Percentiles rank a stretch among this genome's conserved stretches.
Evolutionary conservation across 2,888 invertebrate species (phyloP).

Genomic region (Pasiphila rectangulata): DNA sequence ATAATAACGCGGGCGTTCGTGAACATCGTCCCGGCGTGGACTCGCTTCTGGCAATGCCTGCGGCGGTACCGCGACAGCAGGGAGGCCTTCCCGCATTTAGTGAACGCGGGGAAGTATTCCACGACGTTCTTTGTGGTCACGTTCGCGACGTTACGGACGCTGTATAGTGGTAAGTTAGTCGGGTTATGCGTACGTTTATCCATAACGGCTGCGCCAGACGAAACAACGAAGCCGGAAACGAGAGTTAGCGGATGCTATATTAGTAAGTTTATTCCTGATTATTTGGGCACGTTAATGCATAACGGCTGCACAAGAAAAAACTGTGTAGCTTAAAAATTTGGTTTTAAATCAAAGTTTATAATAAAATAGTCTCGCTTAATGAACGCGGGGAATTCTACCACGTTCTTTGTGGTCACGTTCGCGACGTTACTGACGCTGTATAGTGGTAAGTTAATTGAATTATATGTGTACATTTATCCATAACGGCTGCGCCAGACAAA

Average conservation of each 20-base stretch:
- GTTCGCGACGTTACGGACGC: constrained; percentile 86
- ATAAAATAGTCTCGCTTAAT: too few relatives aligned
- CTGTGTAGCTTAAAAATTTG: too few relatives aligned
- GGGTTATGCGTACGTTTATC: too few relatives aligned
- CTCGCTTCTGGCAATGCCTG: constrained; percentile 97
- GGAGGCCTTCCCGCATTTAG: constrained; percentile 96
- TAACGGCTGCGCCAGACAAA: too few relatives aligned
- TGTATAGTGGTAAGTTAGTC: constrained; percentile 67
- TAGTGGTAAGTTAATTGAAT: constrained; percentile 54
- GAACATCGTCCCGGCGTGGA: constrained; percentile 97
- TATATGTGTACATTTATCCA: too few relatives aligned
- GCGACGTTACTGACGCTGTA: constrained; percentile 84
- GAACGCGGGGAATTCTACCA: constrained; percentile 98
- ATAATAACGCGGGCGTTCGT: constrained; percentile 91
- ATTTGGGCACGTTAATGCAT: too few relatives aligned
- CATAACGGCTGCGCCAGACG: too few relatives aligned
- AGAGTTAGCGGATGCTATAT: too few relatives aligned
- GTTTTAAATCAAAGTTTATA: too few relatives aligned
- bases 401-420: constrained; percentile 96
- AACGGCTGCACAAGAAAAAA: too few relatives aligned
- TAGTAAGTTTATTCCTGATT: too few relatives aligned
- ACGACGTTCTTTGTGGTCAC: constrained; percentile 97
- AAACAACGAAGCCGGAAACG: too few relatives aligned
- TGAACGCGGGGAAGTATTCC: constrained; percentile 98
- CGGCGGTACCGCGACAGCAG: constrained; percentile 96